Conservation (phyloP, 2,888 invertebrate genomes). For the Agrenia bidenticulata region DNA sequence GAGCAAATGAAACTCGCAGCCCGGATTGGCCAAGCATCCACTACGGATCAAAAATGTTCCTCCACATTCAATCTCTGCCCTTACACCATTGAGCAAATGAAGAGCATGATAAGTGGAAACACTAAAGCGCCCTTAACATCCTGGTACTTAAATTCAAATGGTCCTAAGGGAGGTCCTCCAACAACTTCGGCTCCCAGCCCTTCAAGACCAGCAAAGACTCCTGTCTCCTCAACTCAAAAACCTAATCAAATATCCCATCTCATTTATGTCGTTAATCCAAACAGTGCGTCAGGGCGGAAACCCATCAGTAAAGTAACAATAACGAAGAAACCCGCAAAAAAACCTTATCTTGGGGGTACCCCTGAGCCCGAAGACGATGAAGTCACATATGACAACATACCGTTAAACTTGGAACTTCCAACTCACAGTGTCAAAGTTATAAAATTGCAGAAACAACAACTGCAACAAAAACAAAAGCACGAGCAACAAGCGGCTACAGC, state of each 20-base stretch:
- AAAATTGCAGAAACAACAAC: background rate
- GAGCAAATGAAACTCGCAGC: slow-evolving; percentile 37
- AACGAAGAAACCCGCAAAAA: too few species aligned
- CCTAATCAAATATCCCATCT: background rate
- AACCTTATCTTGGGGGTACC: too few species aligned
- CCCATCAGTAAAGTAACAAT: background rate
- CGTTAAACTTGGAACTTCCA: background rate
- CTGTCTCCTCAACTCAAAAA: background rate
- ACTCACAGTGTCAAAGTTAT: background rate
- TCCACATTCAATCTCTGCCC: slow-evolving; percentile 36
- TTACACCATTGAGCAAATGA: slow-evolving; percentile 36
- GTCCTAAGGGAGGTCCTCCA: slow-evolving; percentile 2
- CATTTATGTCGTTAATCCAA: background rate
- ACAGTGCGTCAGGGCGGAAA: background rate
- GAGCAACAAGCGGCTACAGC: too few species aligned
- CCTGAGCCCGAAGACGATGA: slow-evolving; percentile 10
- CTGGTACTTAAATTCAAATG: slow-evolving; percentile 27
- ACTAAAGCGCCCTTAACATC: slow-evolving; percentile 10
- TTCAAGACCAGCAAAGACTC: background rate
- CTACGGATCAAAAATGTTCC: slow-evolving; percentile 21
- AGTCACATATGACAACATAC: background rate
- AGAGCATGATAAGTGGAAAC: slow-evolving; percentile 26
- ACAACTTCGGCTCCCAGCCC: background rate
- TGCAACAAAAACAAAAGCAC: background rate
- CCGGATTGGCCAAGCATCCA: slow-evolving; percentile 20